Conservation (phyloP, 2,113 vertebrate species). For the Clarias magur region DNA sequence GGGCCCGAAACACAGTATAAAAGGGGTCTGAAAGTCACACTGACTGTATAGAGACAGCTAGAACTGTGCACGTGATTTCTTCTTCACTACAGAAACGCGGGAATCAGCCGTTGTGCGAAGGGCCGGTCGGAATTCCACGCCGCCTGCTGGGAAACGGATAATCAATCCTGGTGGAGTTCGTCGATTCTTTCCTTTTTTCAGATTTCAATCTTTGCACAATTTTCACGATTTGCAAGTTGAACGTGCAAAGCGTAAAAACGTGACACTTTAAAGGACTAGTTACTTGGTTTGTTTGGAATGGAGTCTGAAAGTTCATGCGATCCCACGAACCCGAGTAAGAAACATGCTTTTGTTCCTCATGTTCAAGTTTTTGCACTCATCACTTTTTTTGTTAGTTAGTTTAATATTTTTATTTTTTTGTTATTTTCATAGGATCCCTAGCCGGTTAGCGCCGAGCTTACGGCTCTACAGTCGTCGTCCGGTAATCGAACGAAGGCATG, state of each 20-base stretch:
- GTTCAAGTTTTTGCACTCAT: constrained; percentile 13
- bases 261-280: background rate
- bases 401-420: background rate
- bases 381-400: background rate
- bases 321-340: background rate
- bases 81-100: constrained; percentile 9
- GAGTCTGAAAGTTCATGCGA: background rate
- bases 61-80: background rate
- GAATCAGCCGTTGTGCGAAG: background rate
- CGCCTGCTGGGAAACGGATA: background rate
- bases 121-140: background rate
- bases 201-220: background rate
- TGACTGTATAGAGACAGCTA: background rate
- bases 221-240: background rate
- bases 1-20: background rate
- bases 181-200: background rate
- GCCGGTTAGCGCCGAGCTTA: too few relatives aligned
- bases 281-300: background rate
- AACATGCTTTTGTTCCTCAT: background rate
- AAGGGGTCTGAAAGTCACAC: constrained; percentile 17
- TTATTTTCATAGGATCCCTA: background rate
- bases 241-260: background rate
- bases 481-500: background rate
- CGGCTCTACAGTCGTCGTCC: background rate
- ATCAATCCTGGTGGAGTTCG: background rate